These are phyloP conservation scores for Amaurobius ferox DNA, from an alignment of 2,888 invertebrate genomes.

Conservation along the genomic window DNA sequence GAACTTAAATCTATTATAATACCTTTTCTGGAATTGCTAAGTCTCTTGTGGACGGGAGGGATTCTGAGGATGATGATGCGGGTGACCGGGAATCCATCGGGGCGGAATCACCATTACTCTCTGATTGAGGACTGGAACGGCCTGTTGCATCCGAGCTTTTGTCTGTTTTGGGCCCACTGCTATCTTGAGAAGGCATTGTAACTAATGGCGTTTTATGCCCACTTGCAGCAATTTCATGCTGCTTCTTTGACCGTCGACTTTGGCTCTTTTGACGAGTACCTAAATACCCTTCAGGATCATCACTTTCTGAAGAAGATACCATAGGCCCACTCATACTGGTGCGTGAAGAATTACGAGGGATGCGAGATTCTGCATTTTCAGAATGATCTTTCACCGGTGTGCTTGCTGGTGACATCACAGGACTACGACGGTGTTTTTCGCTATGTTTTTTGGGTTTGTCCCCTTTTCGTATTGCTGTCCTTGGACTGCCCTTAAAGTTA, in stretches of 20 bases:
- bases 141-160: conserved; percentile 56
- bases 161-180: conserved; percentile 40
- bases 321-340: conserved; percentile 49
- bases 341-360: conserved; percentile 63
- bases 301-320: conserved; percentile 65
- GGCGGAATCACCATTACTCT: conserved; percentile 66
- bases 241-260: conserved; percentile 35
- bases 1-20: background rate
- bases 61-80: conserved; percentile 68
- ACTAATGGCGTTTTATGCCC: conserved; percentile 27
- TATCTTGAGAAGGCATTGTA: conserved; percentile 46
- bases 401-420: conserved; percentile 56
- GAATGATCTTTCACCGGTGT: conserved; percentile 53
- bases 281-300: conserved; percentile 44
- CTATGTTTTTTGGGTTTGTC: conserved; percentile 53
- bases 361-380: conserved; percentile 39
- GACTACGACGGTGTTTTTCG: conserved; percentile 55
- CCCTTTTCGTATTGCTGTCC: conserved; percentile 35
- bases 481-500: conserved; percentile 50
- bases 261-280: conserved; percentile 39
- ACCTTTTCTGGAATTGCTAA: conserved; percentile 39
- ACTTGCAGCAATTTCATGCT: conserved; percentile 4
- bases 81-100: conserved; percentile 57
- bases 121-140: conserved; percentile 46
- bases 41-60: conserved; percentile 56